These are phyloP conservation scores for Pristionchus fissidentatus DNA, from an alignment of 2,888 invertebrate genomes.

Conservation along the genomic window DNA sequence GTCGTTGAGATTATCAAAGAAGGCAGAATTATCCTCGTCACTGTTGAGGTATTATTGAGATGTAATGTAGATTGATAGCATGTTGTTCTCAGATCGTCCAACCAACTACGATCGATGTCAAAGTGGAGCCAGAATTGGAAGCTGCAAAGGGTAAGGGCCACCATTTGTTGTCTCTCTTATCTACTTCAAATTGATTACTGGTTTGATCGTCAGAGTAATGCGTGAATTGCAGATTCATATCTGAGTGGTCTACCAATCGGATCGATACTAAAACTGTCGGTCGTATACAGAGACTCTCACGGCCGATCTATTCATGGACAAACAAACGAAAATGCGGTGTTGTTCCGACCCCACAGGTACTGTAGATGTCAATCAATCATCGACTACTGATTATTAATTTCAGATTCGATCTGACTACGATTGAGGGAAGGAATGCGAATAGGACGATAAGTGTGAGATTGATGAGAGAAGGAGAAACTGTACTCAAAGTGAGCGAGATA, in stretches of 20 bases:
- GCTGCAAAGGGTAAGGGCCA: background rate
- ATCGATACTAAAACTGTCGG: background rate
- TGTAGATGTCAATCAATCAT: background rate
- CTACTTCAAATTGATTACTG: background rate
- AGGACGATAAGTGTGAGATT: slow-evolving; percentile 60
- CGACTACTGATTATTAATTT: background rate
- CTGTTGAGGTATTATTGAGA: slow-evolving; percentile 16
- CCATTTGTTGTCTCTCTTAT: background rate
- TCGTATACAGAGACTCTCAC: slow-evolving; percentile 3
- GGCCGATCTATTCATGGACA: slow-evolving; percentile 11
- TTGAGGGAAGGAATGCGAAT: slow-evolving; percentile 59
- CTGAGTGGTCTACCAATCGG: slow-evolving; percentile 26
- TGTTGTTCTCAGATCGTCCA: slow-evolving; percentile 25
- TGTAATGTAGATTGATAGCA: no score
- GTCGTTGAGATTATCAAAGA: slow-evolving; percentile 29
- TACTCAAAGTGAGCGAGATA: slow-evolving; percentile 57
- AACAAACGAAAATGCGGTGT: background rate
- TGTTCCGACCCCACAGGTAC: slow-evolving; percentile 32
- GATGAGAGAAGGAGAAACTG: slow-evolving; percentile 67
- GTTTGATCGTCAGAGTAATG: background rate
- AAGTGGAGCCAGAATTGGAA: slow-evolving; percentile 18
- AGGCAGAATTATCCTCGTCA: slow-evolving; percentile 19
- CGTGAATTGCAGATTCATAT: background rate
- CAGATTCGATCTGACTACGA: slow-evolving; percentile 68
- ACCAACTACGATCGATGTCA: slow-evolving; percentile 33